These are phyloP conservation scores for Melolontha melolontha DNA, from an alignment of 2,888 invertebrate species.

Conservation along the genomic window DNA sequence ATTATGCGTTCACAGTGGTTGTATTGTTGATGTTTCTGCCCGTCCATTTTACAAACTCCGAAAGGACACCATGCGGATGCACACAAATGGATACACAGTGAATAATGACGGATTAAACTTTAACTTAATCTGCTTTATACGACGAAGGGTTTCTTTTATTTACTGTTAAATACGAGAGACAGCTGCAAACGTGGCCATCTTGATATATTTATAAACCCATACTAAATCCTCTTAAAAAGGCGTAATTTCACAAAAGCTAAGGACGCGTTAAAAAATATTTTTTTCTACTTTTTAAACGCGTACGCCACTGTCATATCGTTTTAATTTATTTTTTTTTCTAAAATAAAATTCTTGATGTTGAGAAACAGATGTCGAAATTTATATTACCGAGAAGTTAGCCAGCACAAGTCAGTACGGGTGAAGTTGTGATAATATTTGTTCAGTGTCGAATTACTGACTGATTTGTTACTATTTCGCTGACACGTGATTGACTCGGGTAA, in stretches of 20 bases:
- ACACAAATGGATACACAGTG: conserved; percentile 22
- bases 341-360: not conserved
- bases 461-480: conserved; percentile 46
- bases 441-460: conserved; percentile 48
- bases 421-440: conserved; percentile 50
- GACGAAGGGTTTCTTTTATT: conserved; percentile 31
- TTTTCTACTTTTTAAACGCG: not conserved
- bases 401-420: not conserved
- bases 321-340: conserved; percentile 4
- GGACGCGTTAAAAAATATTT: conserved; percentile 1
- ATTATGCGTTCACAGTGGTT: not conserved
- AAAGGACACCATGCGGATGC: conserved; percentile 22
- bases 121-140: conserved; percentile 24
- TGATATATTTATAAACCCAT: conserved; percentile 17
- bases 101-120: conserved; percentile 35
- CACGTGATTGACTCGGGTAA: conserved; percentile 46
- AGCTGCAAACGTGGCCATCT: conserved; percentile 34
- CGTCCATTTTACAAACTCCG: conserved; percentile 5
- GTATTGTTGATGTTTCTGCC: not conserved
- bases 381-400: conserved; percentile 2
- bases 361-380: conserved; percentile 14
- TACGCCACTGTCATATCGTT: not conserved
- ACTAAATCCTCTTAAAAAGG: conserved; percentile 20
- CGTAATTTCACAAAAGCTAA: conserved; percentile 15
- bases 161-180: conserved; percentile 11